phyloP scores from a whole-genome alignment of 2,113 vertebrate species.

The Acanthochromis polyacanthus region DNA sequence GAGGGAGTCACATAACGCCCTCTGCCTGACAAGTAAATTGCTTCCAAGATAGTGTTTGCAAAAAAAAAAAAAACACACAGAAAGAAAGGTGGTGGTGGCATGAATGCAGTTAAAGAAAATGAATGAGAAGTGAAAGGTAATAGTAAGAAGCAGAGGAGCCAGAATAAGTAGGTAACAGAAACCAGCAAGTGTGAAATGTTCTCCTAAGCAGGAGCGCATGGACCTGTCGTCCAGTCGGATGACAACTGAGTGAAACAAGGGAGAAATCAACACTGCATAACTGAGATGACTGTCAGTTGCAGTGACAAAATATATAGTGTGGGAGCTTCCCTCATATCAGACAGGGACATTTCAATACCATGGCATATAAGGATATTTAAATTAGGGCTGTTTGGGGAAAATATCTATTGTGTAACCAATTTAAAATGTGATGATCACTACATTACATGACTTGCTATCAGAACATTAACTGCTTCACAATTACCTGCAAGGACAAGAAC shows the following conservation, averaged over 20 bases:
- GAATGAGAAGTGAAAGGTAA: constrained; percentile 65
- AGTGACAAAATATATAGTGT: constrained; percentile 9
- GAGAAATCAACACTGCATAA: constrained; percentile 41
- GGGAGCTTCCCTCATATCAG: constrained; percentile 6
- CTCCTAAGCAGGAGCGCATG: constrained; percentile 38
- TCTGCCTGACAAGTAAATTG: constrained; percentile 80
- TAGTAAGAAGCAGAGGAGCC: constrained; percentile 44
- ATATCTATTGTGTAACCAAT: too few species aligned
- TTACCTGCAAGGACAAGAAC: too few species aligned
- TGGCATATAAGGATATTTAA: neutral
- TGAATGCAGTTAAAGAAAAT: constrained; percentile 56
- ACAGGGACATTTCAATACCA: constrained; percentile 21
- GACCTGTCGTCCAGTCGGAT: constrained; percentile 57
- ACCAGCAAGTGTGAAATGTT: constrained; percentile 68
- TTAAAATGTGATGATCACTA: too few species aligned
- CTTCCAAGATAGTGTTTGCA: constrained; percentile 61
- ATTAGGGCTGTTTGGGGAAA: too few species aligned
- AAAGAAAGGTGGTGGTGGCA: constrained; percentile 44
- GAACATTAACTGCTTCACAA: too few species aligned
- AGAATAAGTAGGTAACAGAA: constrained; percentile 52
- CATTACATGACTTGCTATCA: too few species aligned
- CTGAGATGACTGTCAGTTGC: constrained; percentile 15
- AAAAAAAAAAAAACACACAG: constrained; percentile 33
- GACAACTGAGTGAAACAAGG: constrained; percentile 70
- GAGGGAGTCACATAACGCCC: constrained; percentile 40